These are phyloP conservation scores for Campylomormyrus tamandua DNA, from an alignment of 2,113 vertebrate genomes.

Conservation along the genomic window DNA sequence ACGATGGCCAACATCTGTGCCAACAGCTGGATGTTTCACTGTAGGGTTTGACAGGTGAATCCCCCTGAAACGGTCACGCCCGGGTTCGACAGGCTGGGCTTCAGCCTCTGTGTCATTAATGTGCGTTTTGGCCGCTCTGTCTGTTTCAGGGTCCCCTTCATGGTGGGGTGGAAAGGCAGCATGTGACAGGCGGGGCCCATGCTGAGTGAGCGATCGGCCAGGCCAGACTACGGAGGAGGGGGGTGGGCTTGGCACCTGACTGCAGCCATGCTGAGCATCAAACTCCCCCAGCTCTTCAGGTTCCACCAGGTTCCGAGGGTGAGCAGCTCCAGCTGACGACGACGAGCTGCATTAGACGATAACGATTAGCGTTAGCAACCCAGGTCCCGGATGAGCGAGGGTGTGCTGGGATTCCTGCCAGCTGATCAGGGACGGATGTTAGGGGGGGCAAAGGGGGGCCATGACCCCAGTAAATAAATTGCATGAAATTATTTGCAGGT, in stretches of 20 bases:
- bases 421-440: background rate
- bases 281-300: constrained; percentile 67
- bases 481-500: background rate
- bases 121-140: background rate
- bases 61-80: background rate
- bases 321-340: constrained; percentile 3
- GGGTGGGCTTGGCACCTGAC: constrained; percentile 46
- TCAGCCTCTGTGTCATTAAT: background rate
- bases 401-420: background rate
- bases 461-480: background rate
- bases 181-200: background rate
- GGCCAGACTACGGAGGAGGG: constrained; percentile 44
- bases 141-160: background rate
- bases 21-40: background rate
- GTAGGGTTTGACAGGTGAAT: background rate
- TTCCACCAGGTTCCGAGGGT: constrained; percentile 76
- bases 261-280: constrained; percentile 64
- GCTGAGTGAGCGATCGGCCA: background rate
- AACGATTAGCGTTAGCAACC: background rate
- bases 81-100: background rate
- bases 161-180: background rate
- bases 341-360: background rate
- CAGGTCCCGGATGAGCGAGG: background rate
- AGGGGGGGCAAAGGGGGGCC: background rate
- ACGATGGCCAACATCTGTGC: background rate